phyloP scores from a whole-genome alignment of 2,797 vertebrate species.

The Anguilla megastoma region DNA sequence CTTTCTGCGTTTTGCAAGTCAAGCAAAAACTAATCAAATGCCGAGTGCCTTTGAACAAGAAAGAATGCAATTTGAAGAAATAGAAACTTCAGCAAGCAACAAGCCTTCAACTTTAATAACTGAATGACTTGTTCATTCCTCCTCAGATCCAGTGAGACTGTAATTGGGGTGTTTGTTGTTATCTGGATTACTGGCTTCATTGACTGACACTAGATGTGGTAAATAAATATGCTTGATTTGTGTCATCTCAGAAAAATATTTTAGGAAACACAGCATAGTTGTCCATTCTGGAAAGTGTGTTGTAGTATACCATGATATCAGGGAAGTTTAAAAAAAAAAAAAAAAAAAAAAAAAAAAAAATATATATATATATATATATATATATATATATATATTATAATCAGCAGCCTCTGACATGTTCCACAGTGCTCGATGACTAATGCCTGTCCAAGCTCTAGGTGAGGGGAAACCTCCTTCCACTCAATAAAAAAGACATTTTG shows the following conservation, averaged over 20 bases:
- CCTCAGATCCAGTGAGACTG: neutral
- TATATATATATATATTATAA: neutral
- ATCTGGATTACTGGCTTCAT: neutral
- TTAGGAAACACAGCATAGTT: slow-evolving; percentile 6
- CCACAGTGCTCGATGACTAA: neutral
- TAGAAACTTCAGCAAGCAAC: slow-evolving; percentile 2
- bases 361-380: no score
- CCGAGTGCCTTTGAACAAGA: slow-evolving; percentile 22
- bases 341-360: no score
- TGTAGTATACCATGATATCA: neutral
- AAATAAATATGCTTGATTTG: neutral
- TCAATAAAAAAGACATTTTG: neutral
- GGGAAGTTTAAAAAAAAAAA: neutral
- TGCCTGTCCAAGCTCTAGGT: neutral
- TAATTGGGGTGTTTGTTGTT: neutral
- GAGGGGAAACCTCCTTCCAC: neutral
- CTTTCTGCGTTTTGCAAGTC: slow-evolving; percentile 41
- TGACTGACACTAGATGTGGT: neutral
- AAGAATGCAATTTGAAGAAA: slow-evolving; percentile 26
- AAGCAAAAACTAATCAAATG: slow-evolving; percentile 32
- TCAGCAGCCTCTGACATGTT: neutral
- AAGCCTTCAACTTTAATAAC: slow-evolving; percentile 11
- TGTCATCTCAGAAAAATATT: neutral
- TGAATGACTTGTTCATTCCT: neutral
- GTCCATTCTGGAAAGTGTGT: neutral